These are phyloP conservation scores for Catagonus wagneri DNA, from an alignment of 2,113 vertebrate genomes.

Conservation along the genomic window DNA sequence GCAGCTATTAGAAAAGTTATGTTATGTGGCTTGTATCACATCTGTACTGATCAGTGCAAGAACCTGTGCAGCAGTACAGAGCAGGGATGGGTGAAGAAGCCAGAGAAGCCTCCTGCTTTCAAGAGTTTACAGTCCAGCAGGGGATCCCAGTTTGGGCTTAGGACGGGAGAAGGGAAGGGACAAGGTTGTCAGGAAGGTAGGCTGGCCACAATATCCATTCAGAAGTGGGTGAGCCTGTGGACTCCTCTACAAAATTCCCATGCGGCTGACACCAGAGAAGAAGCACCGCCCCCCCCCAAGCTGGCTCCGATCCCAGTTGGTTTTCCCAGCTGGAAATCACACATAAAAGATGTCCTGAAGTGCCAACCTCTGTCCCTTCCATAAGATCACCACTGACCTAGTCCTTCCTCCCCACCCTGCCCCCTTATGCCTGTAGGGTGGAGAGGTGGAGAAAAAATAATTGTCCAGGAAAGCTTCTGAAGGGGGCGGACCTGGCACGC, in stretches of 20 bases:
- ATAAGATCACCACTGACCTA: neutral
- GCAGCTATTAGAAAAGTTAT: neutral
- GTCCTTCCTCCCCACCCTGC: neutral
- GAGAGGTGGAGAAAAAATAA: constrained; percentile 28
- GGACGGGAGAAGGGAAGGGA: neutral
- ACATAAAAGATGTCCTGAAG: neutral
- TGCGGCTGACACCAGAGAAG: neutral
- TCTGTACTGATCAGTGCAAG: neutral
- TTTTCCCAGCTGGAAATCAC: neutral
- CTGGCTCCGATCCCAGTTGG: neutral
- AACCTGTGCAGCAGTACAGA: too few relatives aligned
- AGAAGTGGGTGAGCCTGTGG: neutral
- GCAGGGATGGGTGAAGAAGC: neutral
- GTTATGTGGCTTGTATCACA: accelerated
- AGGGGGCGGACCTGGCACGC: constrained; percentile 76
- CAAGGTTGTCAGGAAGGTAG: too few relatives aligned
- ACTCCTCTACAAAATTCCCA: neutral
- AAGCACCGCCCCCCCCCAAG: neutral
- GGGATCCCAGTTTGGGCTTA: neutral
- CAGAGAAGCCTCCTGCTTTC: neutral
- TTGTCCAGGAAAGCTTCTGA: constrained; percentile 64
- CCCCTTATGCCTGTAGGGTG: neutral
- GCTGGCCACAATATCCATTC: neutral
- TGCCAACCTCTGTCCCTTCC: neutral
- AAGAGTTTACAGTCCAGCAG: neutral